Evolutionary conservation across 2,113 vertebrate genomes (phyloP).

Genomic region (Rallus limicola): DNA sequence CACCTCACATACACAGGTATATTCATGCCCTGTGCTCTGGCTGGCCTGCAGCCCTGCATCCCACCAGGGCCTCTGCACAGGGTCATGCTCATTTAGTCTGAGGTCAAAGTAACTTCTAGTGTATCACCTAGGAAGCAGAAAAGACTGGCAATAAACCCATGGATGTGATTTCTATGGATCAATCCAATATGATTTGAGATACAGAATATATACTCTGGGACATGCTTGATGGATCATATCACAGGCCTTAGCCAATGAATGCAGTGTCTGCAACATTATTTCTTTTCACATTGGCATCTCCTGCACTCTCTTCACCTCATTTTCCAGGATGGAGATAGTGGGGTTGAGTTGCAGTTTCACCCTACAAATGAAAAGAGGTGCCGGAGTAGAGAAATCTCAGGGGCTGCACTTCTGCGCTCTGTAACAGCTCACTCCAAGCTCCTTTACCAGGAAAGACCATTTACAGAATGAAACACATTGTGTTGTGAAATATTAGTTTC

Average conservation of each 20-base stretch:
- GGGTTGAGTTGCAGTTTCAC: conserved; percentile 12
- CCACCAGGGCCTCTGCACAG: background rate
- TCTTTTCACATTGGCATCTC: background rate
- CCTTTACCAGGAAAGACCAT: conserved; percentile 25
- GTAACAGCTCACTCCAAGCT: conserved; percentile 22
- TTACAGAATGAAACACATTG: conserved; percentile 33
- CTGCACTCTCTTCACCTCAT: background rate
- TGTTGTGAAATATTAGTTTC: conserved; percentile 68
- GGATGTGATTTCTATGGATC: background rate
- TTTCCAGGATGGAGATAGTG: background rate
- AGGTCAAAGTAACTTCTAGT: background rate
- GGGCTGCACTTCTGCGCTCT: background rate
- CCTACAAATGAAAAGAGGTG: conserved; percentile 8
- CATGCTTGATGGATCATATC: background rate
- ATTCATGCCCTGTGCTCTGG: background rate
- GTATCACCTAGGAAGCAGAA: background rate
- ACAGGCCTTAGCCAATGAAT: background rate
- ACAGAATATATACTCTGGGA: background rate
- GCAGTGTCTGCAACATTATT: background rate
- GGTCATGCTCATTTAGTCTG: background rate
- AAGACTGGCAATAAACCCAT: background rate
- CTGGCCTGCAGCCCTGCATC: background rate
- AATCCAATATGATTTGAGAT: background rate
- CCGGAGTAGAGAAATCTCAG: conserved; percentile 18
- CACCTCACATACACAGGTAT: background rate